Base-by-base conservation (phyloP, 1,140 invertebrate species). In the Rhopalosiphum maidis region DNA sequence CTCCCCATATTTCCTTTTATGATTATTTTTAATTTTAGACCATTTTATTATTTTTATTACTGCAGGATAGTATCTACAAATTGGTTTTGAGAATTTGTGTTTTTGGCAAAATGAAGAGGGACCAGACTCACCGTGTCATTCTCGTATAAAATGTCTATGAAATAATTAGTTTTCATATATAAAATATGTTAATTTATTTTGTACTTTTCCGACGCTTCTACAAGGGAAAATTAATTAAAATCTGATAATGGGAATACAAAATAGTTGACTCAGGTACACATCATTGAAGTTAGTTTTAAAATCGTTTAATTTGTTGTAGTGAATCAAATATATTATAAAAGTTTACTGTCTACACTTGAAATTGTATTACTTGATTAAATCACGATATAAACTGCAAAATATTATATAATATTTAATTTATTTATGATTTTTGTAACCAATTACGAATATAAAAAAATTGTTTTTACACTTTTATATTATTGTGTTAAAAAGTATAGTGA, bases 281-380 rank as follows among this genome's bases (percentile, higher is more conserved):
- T 68, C 60, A 15, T n/a, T 60, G 60, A n/a, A 68, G 18, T 68
- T 68, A 68, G 15, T 68, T 68, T 68, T 18, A 68, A 68, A 68
- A 68, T n/a, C 15, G 30, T 68, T 68, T 68, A 68, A 68, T 68
- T n/a, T n/a, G 60, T 68, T n/a, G 30, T 18, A 5, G 30, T 15
- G n/a, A 68, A 68, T 68, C 30, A 68, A n/a, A 68, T n/a, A 68
- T 68, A 68, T 68, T 68, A 68, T 68, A n/a, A n/a, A 68, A 68
- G 11, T 68, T n/a, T 1, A n/a, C 30, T 30, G 30, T 68, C 0
- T 68, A 15, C 30, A n/a, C 4, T 68, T 15, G 30, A n/a, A 68
- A 68, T 11, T 11, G 5, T 68, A n/a, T 68, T 5, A 68, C 30
- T n/a, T 15, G 30, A 68, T 68, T n/a, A 68, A 4, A 68, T 30